Conservation (phyloP, 2,888 invertebrate species). For the Dicyrtoma fusca region DNA sequence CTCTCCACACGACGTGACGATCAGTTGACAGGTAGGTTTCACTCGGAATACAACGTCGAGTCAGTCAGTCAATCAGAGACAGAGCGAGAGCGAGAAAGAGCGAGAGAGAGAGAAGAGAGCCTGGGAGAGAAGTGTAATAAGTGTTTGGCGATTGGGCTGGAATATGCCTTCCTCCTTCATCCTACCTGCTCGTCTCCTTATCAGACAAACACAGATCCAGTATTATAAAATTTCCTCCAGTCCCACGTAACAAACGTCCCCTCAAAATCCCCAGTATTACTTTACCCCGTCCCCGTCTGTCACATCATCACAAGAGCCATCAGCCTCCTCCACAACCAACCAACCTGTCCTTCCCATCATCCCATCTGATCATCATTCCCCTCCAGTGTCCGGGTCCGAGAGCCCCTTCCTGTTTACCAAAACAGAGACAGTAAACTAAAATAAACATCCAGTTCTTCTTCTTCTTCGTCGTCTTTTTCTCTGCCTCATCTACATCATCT, state of each 20-base stretch:
- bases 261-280: slow-evolving; percentile 9
- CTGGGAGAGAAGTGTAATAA: background rate
- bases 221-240: slow-evolving; percentile 3
- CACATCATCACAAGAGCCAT: background rate
- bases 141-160: background rate
- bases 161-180: background rate
- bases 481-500: too few relatives aligned
- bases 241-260: background rate
- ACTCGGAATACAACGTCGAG: slow-evolving; percentile 46
- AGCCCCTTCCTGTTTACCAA: background rate
- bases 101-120: background rate
- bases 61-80: slow-evolving; percentile 22
- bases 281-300: slow-evolving; percentile 24
- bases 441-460: too few relatives aligned
- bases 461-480: too few relatives aligned
- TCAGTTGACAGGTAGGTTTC: slow-evolving; percentile 57
- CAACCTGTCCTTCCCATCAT: too few relatives aligned
- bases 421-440: background rate
- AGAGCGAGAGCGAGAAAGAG: background rate
- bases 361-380: too few relatives aligned
- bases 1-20: slow-evolving; percentile 56
- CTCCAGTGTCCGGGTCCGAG: too few relatives aligned
- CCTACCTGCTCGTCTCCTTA: slow-evolving; percentile 8
- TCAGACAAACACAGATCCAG: slow-evolving; percentile 6
- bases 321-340: too few relatives aligned